These are phyloP conservation scores for Osmerus mordax DNA, from an alignment of 2,113 vertebrate species.

Conservation along the genomic window DNA sequence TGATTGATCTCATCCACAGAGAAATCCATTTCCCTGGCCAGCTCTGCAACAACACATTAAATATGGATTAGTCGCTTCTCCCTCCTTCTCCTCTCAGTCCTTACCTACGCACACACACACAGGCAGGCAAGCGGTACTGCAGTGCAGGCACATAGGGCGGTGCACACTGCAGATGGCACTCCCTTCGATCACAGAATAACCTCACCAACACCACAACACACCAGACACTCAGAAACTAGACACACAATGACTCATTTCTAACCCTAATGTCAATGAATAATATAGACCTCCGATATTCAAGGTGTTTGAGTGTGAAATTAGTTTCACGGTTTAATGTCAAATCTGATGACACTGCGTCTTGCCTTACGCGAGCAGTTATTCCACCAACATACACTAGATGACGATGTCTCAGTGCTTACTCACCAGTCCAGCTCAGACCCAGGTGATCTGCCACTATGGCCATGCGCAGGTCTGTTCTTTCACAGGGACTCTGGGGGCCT, in stretches of 20 bases:
- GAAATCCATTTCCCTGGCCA: conserved; percentile 98
- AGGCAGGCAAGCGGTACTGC: conserved; percentile 15
- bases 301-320: background rate
- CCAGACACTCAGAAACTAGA: background rate
- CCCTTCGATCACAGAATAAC: conserved; percentile 10
- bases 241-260: background rate
- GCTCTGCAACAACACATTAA: conserved; percentile 79
- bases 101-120: background rate
- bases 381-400: conserved; percentile 12
- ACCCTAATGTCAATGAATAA: background rate
- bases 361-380: too few species aligned
- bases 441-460: conserved; percentile 98
- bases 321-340: too few species aligned
- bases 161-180: conserved; percentile 35
- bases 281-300: background rate
- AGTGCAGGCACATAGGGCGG: conserved; percentile 12
- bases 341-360: too few species aligned
- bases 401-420: conserved; percentile 43
- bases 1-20: conserved; percentile 99
- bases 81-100: background rate
- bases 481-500: conserved; percentile 99
- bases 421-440: conserved; percentile 99
- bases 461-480: conserved; percentile 98
- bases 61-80: conserved; percentile 54
- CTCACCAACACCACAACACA: conserved; percentile 1